Evolutionary conservation across 2,797 vertebrate species (phyloP), one percentile per base, ranked within the genome.

Genomic region (Alca torda): DNA sequence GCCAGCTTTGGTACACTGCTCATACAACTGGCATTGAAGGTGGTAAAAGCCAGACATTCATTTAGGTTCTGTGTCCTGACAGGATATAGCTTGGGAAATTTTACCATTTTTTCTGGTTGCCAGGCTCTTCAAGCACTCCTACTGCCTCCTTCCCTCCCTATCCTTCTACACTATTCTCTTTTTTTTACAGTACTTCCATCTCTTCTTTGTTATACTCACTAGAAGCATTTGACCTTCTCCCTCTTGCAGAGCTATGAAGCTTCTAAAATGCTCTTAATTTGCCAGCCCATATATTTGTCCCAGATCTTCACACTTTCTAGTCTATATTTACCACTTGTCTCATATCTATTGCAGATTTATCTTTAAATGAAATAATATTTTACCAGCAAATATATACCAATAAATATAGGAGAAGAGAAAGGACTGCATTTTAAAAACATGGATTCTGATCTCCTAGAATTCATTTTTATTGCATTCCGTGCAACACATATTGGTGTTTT

Each of bases 291-390:
- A 39, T 4, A 51, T 82, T 87, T 84, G 51, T 84, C 16, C 35
- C 30, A 60, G 13, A 59, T 30, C 14, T 14, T 56, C 48, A 68
- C 13, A 43, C 16, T 73, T 93, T 74, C 37, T 57, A 18, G 16
- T 80, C 26, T 64, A 17, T 68, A 48, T 57, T 79, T 90, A 73
- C 51, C 45, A 45, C 30, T 84, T 83, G 8, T 6, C 92, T 75
- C 19, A 21, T 45, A 90, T 64, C 21, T 48, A 48, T 64, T 79
- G 25, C 25, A 82, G 41, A 87, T 75, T 91, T 87, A 78, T 48
- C 46, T 89, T 83, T 37, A 81, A 94, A 84, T 63, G 20, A 82
- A 92, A 43, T 84, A 67, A 81, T 77, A 84, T 72, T 91, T 95
- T 64, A 87, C 50, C 25, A 86, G 10, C 8, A 87, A 86, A 95